Conservation (phyloP, 2,113 vertebrate species). For the Chloropsis cyanopogon region DNA sequence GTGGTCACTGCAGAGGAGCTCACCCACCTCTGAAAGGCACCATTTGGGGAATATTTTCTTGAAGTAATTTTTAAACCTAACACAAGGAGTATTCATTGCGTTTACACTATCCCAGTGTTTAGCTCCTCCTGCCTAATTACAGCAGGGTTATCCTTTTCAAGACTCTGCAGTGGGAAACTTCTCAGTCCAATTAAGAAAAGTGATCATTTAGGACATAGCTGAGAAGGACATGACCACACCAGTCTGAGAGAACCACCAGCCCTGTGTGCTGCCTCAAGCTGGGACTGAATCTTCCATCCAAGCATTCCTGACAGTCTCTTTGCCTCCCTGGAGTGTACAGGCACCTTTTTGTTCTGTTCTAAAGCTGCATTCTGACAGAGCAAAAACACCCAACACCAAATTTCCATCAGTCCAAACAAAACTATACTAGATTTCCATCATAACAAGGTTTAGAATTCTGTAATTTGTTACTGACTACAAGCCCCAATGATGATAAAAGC, state of each 20-base stretch:
- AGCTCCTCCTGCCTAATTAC: neutral
- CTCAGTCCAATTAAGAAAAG: neutral
- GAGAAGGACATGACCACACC: neutral
- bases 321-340: accelerated
- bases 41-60: neutral
- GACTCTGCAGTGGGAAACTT: neutral
- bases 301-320: neutral
- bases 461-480: neutral
- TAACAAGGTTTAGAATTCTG: too few relatives aligned
- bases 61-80: neutral
- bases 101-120: neutral
- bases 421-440: neutral
- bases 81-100: neutral
- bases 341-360: neutral
- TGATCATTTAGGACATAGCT: neutral
- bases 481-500: neutral
- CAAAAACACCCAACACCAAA: neutral
- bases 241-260: neutral
- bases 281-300: neutral
- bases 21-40: neutral
- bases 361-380: neutral
- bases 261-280: neutral
- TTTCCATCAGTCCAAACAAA: neutral
- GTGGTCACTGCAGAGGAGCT: neutral
- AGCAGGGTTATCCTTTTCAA: neutral